phyloP scores from a whole-genome alignment of 2,888 invertebrate species.

The Acrobasis repandana region DNA sequence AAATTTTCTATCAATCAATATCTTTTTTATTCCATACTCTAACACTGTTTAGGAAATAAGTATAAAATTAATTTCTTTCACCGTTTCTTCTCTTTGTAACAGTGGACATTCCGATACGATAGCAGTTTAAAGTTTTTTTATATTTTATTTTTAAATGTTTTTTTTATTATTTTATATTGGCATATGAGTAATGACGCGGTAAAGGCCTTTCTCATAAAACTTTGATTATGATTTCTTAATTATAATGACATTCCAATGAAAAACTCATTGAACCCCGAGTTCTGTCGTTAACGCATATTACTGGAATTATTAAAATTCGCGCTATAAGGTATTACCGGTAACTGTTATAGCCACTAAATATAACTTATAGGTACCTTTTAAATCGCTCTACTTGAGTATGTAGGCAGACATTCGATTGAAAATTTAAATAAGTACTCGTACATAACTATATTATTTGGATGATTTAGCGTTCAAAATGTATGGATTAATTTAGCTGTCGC shows the following conservation, averaged over 20 bases:
- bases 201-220: too few species aligned
- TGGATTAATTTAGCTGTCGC: slow-evolving; percentile 20
- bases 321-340: slow-evolving; percentile 4
- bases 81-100: too few species aligned
- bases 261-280: neutral
- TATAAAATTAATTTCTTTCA: too few species aligned
- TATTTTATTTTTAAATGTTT: too few species aligned
- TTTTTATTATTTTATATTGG: too few species aligned
- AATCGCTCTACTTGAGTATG: slow-evolving; percentile 11
- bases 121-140: too few species aligned
- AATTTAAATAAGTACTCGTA: slow-evolving; percentile 17
- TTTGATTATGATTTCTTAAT: neutral
- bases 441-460: slow-evolving; percentile 14
- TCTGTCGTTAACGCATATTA: neutral
- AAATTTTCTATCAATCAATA: too few species aligned
- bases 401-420: neutral
- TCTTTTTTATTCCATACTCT: too few species aligned
- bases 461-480: slow-evolving; percentile 12
- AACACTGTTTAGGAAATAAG: too few species aligned
- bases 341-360: slow-evolving; percentile 20
- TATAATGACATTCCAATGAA: neutral
- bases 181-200: too few species aligned
- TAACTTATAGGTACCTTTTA: slow-evolving; percentile 6
- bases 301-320: slow-evolving; percentile 17
- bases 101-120: too few species aligned